A percentile compares a stretch with the other conserved stretches of the same genome.
Conservation (phyloP, 2,888 invertebrate genomes). For the Brachypterus glaber region DNA sequence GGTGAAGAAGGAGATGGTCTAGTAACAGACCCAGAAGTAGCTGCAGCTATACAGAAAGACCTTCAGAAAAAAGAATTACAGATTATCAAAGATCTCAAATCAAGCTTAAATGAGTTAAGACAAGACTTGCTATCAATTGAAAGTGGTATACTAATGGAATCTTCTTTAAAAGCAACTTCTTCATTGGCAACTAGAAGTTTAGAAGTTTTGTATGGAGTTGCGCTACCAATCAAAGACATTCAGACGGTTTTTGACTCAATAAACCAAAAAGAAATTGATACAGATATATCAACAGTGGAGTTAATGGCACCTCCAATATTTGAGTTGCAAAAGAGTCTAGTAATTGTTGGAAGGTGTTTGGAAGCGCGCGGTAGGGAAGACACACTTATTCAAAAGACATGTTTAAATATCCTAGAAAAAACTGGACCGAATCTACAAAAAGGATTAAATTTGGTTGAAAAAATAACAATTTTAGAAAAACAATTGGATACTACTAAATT, state of each 20-base stretch:
- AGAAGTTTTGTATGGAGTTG: constrained; percentile 53
- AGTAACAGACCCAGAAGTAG: constrained; percentile 43
- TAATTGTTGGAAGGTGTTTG: constrained; percentile 58
- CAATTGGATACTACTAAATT: constrained; percentile 35
- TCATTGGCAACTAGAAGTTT: constrained; percentile 57
- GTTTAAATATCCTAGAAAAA: constrained; percentile 54
- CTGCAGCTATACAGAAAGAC: constrained; percentile 40
- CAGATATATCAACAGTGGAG: constrained; percentile 47
- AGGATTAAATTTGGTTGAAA: constrained; percentile 46
- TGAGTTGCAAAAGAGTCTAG: constrained; percentile 54
- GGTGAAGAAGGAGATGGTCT: constrained; percentile 50
- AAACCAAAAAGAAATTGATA: constrained; percentile 38
- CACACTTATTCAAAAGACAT: constrained; percentile 59
- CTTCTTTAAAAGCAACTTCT: constrained; percentile 56
- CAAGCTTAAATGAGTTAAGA: constrained; percentile 42
- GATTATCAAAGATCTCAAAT: constrained; percentile 32
- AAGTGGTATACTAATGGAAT: constrained; percentile 54
- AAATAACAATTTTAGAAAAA: constrained; percentile 42
- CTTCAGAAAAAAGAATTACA: constrained; percentile 34
- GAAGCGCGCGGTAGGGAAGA: constrained; percentile 57
- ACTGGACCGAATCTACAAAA: constrained; percentile 49
- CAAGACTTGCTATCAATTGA: constrained; percentile 53
- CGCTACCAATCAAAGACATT: constrained; percentile 54
- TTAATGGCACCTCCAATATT: constrained; percentile 50
- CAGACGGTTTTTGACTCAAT: constrained; percentile 49